Conservation (phyloP, 2,888 invertebrate genomes). For the Aspidapion aeneum region DNA sequence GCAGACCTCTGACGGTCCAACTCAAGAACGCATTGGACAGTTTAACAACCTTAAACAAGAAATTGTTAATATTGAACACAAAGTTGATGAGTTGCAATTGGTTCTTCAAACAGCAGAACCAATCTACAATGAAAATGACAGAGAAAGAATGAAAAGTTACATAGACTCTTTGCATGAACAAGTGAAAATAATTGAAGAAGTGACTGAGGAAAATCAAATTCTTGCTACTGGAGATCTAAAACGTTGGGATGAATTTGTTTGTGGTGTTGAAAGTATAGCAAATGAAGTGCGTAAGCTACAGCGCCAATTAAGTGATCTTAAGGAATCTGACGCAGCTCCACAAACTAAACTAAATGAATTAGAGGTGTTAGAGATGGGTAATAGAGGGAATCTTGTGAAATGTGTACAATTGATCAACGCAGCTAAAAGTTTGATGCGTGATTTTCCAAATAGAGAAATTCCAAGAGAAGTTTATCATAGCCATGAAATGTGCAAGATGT, state of each 20-base stretch:
- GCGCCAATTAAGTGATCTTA: slow-evolving; percentile 53
- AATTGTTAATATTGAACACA: slow-evolving; percentile 62
- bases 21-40: slow-evolving; percentile 57
- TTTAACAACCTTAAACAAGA: slow-evolving; percentile 64
- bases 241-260: slow-evolving; percentile 69
- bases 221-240: slow-evolving; percentile 58
- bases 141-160: slow-evolving; percentile 53
- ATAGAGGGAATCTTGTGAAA: slow-evolving; percentile 59
- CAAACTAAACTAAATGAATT: slow-evolving; percentile 65
- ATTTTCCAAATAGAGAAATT: slow-evolving; percentile 66
- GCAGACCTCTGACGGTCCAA: slow-evolving; percentile 55
- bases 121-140: slow-evolving; percentile 49
- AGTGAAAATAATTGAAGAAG: slow-evolving; percentile 65
- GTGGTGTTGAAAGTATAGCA: slow-evolving; percentile 58
- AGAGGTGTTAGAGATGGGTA: slow-evolving; percentile 66
- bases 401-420: slow-evolving; percentile 60
- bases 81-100: slow-evolving; percentile 60
- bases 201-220: slow-evolving; percentile 58
- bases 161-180: slow-evolving; percentile 62
- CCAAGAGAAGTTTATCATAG: slow-evolving; percentile 64
- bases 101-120: slow-evolving; percentile 52
- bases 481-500: slow-evolving; percentile 64
- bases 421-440: slow-evolving; percentile 61
- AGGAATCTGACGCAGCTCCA: slow-evolving; percentile 62
- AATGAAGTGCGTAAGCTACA: slow-evolving; percentile 52